Evolutionary conservation across 2,797 vertebrate species (phyloP), one percentile per base, ranked within the genome.

Genomic region (Hylomyscus alleni): DNA sequence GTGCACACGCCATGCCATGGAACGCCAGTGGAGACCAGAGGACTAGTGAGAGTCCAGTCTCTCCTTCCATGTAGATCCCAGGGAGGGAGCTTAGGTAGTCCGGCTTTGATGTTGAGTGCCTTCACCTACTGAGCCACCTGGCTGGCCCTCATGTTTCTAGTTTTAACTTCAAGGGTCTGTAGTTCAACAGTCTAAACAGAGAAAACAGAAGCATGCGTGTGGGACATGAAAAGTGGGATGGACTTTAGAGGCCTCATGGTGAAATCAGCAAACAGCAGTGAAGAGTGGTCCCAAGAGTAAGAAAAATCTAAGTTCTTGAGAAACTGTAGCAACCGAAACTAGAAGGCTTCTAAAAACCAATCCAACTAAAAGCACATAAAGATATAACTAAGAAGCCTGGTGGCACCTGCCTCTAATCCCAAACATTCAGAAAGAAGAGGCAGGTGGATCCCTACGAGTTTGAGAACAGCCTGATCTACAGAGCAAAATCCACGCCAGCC

Each of bases 91-190:
- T 34, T 31, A 5, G 14, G 22, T 6, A 54, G 34, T 3, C 34
- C 52, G 12, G 65, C 47, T 86, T 54, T 50, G 84, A 6, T 37
- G 7, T 3, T 34, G 24, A n/a, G 31, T 13, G 3, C 29, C 81
- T 31, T 83, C 29, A 47, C 29, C 37, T 60, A 54, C 83, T 1
- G 22, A 83, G 54, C n/a, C 37, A 29, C 58, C 9, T 5, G 9
- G 9, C 58, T 54, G 34, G 50, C 52, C 6, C 65, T 92, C 62
- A 15, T 44, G 26, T 47, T 73, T 91, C 73, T 93, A 40, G 31
- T 87, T 73, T 87, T 52, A 83, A 94, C 13, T 88, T 91, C 73
- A 92, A 77, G 44, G 22, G 67, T 86, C 47, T 89, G 40, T 31
- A 29, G 47, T 13, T 75, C 40, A 83, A 83, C 29, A 65, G 56